Evolutionary conservation across 2,113 vertebrate species (phyloP).

Genomic region (Falco punctatus): DNA sequence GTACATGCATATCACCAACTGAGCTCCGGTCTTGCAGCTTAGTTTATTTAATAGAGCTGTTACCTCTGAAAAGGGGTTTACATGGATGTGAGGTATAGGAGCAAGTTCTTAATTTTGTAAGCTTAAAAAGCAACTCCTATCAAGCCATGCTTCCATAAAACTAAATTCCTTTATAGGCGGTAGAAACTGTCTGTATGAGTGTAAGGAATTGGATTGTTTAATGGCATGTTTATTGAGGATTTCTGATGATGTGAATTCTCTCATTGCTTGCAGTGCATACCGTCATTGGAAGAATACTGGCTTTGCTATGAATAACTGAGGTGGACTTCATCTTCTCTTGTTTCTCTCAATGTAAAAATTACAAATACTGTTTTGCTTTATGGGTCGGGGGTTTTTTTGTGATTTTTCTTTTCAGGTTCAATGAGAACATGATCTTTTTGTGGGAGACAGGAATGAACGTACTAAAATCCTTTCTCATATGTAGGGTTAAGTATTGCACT

Average conservation of each 20-base stretch:
- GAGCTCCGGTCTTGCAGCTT: constrained; percentile 29
- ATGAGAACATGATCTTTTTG: background rate
- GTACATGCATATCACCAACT: background rate
- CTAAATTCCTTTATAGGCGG: background rate
- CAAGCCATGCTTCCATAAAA: background rate
- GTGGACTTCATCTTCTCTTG: background rate
- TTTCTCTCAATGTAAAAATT: background rate
- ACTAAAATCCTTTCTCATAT: background rate
- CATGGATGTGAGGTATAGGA: background rate
- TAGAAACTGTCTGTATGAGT: background rate
- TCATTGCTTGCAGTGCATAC: background rate
- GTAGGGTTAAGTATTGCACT: background rate
- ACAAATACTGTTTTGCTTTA: background rate
- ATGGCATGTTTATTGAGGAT: background rate
- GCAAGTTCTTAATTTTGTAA: background rate
- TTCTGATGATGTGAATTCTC: background rate
- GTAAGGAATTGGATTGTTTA: background rate
- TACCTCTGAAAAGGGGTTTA: background rate
- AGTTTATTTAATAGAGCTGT: background rate
- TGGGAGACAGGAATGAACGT: background rate
- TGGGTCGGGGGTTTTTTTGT: background rate
- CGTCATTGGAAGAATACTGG: background rate
- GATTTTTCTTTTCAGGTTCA: background rate
- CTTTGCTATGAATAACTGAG: background rate
- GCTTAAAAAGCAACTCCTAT: background rate